Evolutionary conservation across 2,888 invertebrate species (phyloP), one percentile per base, ranked within the genome.

Genomic region (Troglohyphantes excavatus): DNA sequence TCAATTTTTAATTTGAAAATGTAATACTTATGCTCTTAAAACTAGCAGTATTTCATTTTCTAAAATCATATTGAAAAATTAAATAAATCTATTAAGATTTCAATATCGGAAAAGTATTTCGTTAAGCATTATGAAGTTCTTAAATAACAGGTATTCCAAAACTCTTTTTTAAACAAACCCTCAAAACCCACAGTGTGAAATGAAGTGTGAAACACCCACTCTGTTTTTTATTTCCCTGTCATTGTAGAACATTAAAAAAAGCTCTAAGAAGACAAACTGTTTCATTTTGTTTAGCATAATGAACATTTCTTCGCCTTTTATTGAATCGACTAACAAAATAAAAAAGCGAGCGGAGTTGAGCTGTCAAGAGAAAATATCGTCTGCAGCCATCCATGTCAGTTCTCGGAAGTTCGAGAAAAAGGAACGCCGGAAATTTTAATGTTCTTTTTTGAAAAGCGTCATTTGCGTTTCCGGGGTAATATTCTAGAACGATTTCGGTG

Each of bases 361-460:
- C 53, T 53, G 53, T 53, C 53, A 53, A 53, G 53, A 53, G 53
- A 53, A 53, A 53, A 53, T 53, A 53, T 53, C 53, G 53, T 53
- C 53, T 53, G 53, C 53, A 53, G 53, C n/a, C 53, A 53, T 53
- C 53, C 53, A n/a, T 53, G 53, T 13, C n/a, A n/a, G 17, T n/a
- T n/a, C 53, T 53, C 53, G 53, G 53, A 53, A 53, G 53, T 53
- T 13, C n/a, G 5, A n/a, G 53, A 53, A 43, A 63, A 78, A 65
- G n/a, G 61, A 65, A 23, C 2, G 6, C 26, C n/a, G 33, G 65
- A 39, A 78, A 39, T 78, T 78, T 65, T 78, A 65, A 78, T 63
- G 78, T 65, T 43, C 78, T 78, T 78, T 39, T 53, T 78, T n/a
- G 19, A 78, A 72, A 78, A 78, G 78, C 61, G 78, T 63, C 78